Evolutionary conservation across 2,888 invertebrate species (phyloP).

Genomic region (Drosophila borealis): DNA sequence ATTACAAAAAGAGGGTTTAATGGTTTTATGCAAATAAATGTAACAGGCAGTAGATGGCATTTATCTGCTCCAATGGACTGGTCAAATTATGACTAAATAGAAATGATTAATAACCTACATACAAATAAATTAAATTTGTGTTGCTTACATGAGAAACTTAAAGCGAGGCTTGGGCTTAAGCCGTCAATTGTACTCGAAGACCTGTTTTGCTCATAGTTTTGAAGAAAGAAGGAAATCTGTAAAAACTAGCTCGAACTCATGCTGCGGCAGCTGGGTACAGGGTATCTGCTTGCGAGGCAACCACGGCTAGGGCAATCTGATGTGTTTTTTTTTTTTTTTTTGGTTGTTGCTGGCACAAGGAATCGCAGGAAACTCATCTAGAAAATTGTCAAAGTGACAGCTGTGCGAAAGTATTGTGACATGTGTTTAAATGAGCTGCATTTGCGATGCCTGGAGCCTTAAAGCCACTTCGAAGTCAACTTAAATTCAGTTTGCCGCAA

Average conservation of each 20-base stretch:
- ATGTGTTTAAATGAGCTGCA: slow-evolving; percentile 81
- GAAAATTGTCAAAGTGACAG: slow-evolving; percentile 81
- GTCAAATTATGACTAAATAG: no score
- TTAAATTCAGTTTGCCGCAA: slow-evolving; percentile 64
- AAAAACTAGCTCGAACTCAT: no score
- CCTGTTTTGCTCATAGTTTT: no score
- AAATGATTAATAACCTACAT: no score
- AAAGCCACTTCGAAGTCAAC: slow-evolving; percentile 63
- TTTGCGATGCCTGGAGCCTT: slow-evolving; percentile 53
- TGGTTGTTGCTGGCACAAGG: slow-evolving; percentile 15
- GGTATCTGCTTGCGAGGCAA: neutral
- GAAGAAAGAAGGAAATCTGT: no score
- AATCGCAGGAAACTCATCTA: slow-evolving; percentile 79
- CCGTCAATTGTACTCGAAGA: no score
- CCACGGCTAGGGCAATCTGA: no score
- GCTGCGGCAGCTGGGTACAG: no score
- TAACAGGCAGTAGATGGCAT: neutral
- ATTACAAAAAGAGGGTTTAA: neutral
- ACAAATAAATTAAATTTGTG: no score
- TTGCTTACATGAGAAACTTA: no score
- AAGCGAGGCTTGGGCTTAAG: no score
- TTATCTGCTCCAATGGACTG: no score
- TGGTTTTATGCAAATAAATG: neutral
- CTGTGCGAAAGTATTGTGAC: slow-evolving; percentile 80
- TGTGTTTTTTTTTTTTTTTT: slow-evolving; percentile 1